Evolutionary conservation across 2,113 vertebrate species (phyloP), one percentile per base, ranked within the genome.

Genomic region (Phyllostomus discolor): DNA sequence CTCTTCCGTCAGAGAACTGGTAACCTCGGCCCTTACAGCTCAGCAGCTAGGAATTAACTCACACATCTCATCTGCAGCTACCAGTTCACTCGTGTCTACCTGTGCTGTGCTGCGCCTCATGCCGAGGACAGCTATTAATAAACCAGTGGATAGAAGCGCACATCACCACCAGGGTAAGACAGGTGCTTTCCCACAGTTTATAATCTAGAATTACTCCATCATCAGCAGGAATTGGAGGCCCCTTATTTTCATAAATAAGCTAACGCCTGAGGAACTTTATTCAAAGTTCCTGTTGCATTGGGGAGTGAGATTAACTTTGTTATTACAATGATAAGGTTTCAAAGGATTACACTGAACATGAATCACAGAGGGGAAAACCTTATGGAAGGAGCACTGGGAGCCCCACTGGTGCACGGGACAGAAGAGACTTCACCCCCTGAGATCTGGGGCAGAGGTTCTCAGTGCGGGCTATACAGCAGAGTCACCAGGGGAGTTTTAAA

Each of bases 271-370:
- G 54, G 35, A 90, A 87, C 17, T 66, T 66, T 85, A 94, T 59
- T 95, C 66, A 41, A 96, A 94, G 92, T 81, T 95, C 79, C 59
- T 96, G 41, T 90, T 92, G 79, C 11, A n/a, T 0, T 16, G 7
- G 62, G 41, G 66, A 35, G 41, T 90, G 69, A 93, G 86, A 95
- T 96, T 91, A 87, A 93, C 24, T 50, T 46, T 80, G 43, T 80
- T 95, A 95, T 95, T 87, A 87, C 8, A 66, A 76, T 20, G 72
- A 92, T 96, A 92, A 94, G 2, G 90, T 90, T 93, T 97, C 95
- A 92, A 95, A 91, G 57, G 50, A 95, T 90, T 84, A 93, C 91
- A 87, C 11, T 87, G 79, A 87, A 95, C 89, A 69, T 91, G n/a
- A 96, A 52, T 78, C 69, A 64, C 10, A 9, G 85, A 17, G 26